phyloP scores from a whole-genome alignment of 2,888 invertebrate genomes.

The Cremastobaeus sp. region DNA sequence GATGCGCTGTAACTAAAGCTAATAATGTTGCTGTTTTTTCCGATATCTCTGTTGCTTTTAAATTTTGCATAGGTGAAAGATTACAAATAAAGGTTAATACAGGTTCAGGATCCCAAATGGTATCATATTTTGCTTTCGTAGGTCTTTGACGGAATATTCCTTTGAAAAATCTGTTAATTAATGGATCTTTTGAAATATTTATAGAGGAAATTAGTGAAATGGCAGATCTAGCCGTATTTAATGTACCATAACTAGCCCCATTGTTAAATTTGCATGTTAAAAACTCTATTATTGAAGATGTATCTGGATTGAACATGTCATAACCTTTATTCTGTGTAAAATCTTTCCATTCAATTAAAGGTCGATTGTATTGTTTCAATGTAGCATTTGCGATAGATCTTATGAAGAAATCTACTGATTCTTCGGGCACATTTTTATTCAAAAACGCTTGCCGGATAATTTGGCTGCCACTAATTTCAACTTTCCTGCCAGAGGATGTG shows the following conservation, averaged over 20 bases:
- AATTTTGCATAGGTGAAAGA: conserved; percentile 30
- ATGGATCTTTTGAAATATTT: conserved; percentile 22
- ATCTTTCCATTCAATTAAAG: conserved; percentile 54
- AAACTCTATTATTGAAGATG: conserved; percentile 15
- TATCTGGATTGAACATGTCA: conserved; percentile 7
- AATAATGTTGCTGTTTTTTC: conserved; percentile 28
- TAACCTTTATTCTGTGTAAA: conserved; percentile 40
- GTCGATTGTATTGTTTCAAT: conserved; percentile 53
- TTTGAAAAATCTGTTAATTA: conserved; percentile 54
- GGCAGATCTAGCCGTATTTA: conserved; percentile 53
- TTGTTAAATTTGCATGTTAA: conserved; percentile 35
- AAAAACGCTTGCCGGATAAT: conserved; percentile 23
- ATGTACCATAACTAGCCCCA: conserved; percentile 50
- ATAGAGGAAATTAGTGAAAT: conserved; percentile 47
- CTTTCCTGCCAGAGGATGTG: conserved; percentile 41
- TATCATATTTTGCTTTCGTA: conserved; percentile 44
- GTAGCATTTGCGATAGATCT: conserved; percentile 50
- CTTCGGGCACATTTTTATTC: background rate
- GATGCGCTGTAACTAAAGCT: too few relatives aligned
- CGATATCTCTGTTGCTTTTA: conserved; percentile 34
- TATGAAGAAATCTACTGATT: conserved; percentile 34
- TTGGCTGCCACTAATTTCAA: conserved; percentile 36
- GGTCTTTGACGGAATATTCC: conserved; percentile 53
- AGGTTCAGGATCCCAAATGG: conserved; percentile 46
- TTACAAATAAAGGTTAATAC: conserved; percentile 46